Base-by-base conservation (phyloP, 2,888 invertebrate genomes). In the Limnephilus rhombicus region DNA sequence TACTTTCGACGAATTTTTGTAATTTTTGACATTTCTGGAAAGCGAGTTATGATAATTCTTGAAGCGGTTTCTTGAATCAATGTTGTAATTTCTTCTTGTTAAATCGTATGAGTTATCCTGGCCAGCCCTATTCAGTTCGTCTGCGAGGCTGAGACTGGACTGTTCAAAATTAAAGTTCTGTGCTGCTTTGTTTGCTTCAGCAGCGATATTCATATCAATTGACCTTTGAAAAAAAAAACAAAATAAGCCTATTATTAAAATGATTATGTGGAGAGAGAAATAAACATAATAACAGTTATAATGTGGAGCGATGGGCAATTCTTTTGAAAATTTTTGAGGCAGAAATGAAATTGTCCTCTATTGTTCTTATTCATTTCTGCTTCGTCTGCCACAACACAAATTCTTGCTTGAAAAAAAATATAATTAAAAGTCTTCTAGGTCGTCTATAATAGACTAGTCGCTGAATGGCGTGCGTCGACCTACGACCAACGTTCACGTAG, bases 191-290 rank as follows among this genome's bases (percentile, higher is more conserved):
- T 90, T 90, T 29, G 90, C 95, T 94, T 96, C 96, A 94, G 96
- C 96, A 1, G 96, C 96, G 93, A 96, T 94, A 94, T 96, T 96
- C 92, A 96, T 96, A 92, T 96, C 96, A 80, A 96, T 95, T 68
- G 96, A 95, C 94, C 96, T 96, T 93, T 90, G 94, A 86, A 53
- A 82, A 86, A 53, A 82, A 45, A 88, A 29, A 82, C 12, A 81
- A 9, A 37, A 18, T 34, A 5, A 80, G 7, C 24, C 24, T n/a
- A 37, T 31, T n/a, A 87, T 24, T 29, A 29, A 53, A 87, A 29
- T 53, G 2, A 24, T 5, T 85, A 34, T 85, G 24, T 45, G 45
- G 31, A 1, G 15, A 53, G 3, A 18, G 15, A 53, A 15, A 53
- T 18, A 53, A 53, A 4, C 3, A 53, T 53, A 18, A 53, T 37